These are phyloP conservation scores for Anoplopoma fimbria DNA, from an alignment of 2,113 vertebrate species.

Conservation along the genomic window DNA sequence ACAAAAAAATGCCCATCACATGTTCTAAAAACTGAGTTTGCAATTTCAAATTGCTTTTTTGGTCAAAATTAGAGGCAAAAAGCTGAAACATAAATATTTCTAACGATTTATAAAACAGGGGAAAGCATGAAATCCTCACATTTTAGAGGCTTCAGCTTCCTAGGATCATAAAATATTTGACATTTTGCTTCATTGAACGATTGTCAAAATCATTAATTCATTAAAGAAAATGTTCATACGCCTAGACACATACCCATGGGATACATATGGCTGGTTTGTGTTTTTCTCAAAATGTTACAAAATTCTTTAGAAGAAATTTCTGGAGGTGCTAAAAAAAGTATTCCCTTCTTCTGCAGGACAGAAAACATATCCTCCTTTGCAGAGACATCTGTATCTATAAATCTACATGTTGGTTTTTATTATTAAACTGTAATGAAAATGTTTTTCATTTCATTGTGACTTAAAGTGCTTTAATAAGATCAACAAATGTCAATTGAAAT, in stretches of 20 bases:
- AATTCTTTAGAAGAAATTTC: not conserved
- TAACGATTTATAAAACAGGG: not conserved
- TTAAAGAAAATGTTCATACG: not conserved
- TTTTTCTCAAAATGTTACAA: not conserved
- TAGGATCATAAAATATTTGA: not conserved
- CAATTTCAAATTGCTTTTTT: not conserved
- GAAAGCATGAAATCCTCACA: not conserved
- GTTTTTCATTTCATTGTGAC: not conserved
- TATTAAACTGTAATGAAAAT: not conserved
- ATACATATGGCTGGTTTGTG: not conserved
- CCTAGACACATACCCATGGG: not conserved
- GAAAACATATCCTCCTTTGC: not conserved
- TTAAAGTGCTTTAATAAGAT: not conserved
- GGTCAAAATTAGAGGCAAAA: not conserved
- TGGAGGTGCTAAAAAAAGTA: not conserved
- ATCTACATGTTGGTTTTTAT: not conserved
- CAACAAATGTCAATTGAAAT: not conserved
- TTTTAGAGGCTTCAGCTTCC: not conserved
- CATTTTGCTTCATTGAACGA: not conserved
- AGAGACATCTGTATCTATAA: not conserved
- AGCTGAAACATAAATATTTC: no score
- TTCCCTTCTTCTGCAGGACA: not conserved
- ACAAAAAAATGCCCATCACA: no score
- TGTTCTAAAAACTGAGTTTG: not conserved
- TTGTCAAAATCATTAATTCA: not conserved